A percentile compares a stretch with the other conserved stretches of the same genome.
These are phyloP conservation scores for Campoletis sonorensis DNA, from an alignment of 1,140 invertebrate species.

Conservation along the genomic window DNA sequence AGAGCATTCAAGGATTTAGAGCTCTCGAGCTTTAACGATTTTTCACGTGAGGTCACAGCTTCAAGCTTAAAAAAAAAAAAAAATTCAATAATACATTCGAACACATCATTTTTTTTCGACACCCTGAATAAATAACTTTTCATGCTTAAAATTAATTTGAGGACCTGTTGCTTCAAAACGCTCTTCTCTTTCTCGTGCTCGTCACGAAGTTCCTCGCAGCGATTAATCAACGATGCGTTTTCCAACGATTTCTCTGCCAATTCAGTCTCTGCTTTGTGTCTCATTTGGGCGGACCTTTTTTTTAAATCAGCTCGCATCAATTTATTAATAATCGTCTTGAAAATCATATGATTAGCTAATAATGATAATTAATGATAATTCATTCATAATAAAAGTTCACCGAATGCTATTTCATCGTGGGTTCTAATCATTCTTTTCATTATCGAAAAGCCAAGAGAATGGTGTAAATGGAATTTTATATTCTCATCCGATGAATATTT, in stretches of 20 bases:
- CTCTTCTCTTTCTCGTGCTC: conserved; percentile 58
- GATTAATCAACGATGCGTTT: conserved; percentile 57
- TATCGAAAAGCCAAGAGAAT: too few relatives aligned
- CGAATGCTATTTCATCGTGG: too few relatives aligned
- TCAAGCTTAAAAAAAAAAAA: conserved; percentile 53
- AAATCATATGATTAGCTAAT: neutral
- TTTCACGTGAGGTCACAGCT: conserved; percentile 50
- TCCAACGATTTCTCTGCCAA: conserved; percentile 54
- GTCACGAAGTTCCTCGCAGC: conserved; percentile 50
- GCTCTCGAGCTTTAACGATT: conserved; percentile 57
- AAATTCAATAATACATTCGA: too few relatives aligned
- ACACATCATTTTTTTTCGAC: too few relatives aligned
- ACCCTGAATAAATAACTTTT: neutral
- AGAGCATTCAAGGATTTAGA: conserved; percentile 59
- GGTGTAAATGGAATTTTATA: too few relatives aligned
- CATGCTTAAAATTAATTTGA: neutral
- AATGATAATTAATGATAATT: too few relatives aligned
- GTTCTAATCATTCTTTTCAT: too few relatives aligned
- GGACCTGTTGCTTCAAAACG: conserved; percentile 58
- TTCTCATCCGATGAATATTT: too few relatives aligned
- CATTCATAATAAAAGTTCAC: too few relatives aligned
- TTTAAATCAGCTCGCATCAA: conserved; percentile 18
- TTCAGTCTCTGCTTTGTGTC: conserved; percentile 54
- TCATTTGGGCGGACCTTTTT: conserved; percentile 58
- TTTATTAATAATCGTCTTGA: conserved; percentile 16